A percentile compares a stretch with the other conserved stretches of the same genome.
phyloP scores from a whole-genome alignment of 2,888 invertebrate genomes.

The Nomada hirtipes region DNA sequence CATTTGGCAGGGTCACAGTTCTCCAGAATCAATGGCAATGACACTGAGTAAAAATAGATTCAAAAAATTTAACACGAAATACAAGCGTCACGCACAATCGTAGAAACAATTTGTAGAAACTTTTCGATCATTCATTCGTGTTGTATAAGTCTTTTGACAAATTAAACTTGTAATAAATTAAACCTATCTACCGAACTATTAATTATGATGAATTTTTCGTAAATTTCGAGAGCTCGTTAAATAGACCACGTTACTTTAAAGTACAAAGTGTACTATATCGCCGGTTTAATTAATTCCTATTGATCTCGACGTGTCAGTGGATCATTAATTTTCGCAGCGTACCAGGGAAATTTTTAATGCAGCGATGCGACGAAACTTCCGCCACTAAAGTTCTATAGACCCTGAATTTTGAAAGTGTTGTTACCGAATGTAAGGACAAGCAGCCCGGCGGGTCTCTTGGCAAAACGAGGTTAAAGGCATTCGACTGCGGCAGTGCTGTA shows the following conservation, averaged over 20 bases:
- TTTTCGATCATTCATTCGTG: no score
- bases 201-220: no score
- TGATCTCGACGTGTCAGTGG: slow-evolving; percentile 11
- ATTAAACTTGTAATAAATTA: no score
- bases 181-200: no score
- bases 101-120: no score
- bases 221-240: no score
- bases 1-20: not conserved
- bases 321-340: not conserved
- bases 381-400: not conserved
- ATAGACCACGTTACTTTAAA: no score
- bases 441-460: slow-evolving; percentile 15
- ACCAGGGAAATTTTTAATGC: not conserved
- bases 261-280: not conserved
- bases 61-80: not conserved
- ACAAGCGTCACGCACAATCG: no score
- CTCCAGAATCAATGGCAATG: not conserved
- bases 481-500: slow-evolving; percentile 66
- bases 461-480: slow-evolving; percentile 66
- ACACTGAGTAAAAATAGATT: not conserved
- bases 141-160: no score
- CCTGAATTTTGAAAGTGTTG: not conserved
- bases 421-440: slow-evolving; percentile 13
- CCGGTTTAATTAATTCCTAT: not conserved
- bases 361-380: not conserved